phyloP scores from a whole-genome alignment of 1,140 invertebrate species.

The Ips nitidus region DNA sequence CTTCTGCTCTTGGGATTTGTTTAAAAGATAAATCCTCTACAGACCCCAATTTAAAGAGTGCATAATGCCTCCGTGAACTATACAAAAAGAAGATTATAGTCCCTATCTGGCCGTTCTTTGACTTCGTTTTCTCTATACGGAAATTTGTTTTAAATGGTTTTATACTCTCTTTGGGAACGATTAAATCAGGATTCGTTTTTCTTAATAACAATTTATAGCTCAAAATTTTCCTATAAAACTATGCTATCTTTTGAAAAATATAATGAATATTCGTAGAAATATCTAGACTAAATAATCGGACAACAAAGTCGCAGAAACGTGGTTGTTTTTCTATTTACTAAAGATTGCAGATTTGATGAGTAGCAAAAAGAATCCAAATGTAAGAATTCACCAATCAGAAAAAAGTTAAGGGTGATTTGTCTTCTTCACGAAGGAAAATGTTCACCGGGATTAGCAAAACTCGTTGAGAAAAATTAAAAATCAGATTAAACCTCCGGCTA shows the following conservation, averaged over 20 bases:
- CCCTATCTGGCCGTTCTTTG: slow-evolving; percentile 1
- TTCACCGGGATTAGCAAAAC: slow-evolving; percentile 4
- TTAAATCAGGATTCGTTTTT: background rate
- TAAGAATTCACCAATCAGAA: background rate
- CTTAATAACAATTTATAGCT: slow-evolving; percentile 1
- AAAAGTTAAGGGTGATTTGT: slow-evolving; percentile 9
- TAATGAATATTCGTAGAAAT: too few relatives aligned
- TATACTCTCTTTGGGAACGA: background rate
- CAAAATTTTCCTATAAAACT: too few relatives aligned
- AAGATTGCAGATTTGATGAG: too few relatives aligned
- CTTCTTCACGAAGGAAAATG: slow-evolving; percentile 7
- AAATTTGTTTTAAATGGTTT: slow-evolving; percentile 7
- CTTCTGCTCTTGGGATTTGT: background rate
- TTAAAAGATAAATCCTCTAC: background rate
- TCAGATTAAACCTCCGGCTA: slow-evolving; percentile 8
- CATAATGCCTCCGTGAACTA: background rate
- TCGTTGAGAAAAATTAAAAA: slow-evolving; percentile 5
- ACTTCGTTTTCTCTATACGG: slow-evolving; percentile 1
- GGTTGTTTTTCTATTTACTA: too few relatives aligned
- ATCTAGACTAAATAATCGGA: too few relatives aligned
- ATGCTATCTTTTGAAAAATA: too few relatives aligned
- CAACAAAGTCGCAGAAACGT: too few relatives aligned
- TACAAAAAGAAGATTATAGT: background rate
- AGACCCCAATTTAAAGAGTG: background rate
- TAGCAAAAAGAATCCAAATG: too few relatives aligned